Conservation (phyloP, 2,797 vertebrate genomes). For the Phoebastria nigripes region DNA sequence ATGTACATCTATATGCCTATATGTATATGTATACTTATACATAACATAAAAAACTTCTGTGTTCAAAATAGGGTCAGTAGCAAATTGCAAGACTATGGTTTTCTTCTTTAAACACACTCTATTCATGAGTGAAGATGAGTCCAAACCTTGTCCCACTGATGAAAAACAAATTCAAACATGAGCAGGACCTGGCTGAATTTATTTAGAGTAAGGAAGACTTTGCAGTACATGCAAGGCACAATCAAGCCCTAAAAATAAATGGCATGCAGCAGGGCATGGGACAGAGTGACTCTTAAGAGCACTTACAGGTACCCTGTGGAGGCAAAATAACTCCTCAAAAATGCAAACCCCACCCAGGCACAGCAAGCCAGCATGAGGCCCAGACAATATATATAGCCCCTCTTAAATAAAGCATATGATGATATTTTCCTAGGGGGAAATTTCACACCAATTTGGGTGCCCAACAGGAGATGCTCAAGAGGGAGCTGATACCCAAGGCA, state of each 20-base stretch:
- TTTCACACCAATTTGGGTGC: not conserved
- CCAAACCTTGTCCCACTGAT: not conserved
- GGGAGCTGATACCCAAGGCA: not conserved
- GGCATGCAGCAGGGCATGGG: not conserved
- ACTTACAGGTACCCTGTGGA: not conserved
- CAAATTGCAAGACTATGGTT: not conserved
- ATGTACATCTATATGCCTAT: not conserved
- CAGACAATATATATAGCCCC: not conserved
- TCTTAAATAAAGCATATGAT: not conserved
- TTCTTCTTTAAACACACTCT: not conserved
- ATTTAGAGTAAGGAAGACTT: conserved; percentile 1
- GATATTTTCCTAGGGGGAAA: not conserved
- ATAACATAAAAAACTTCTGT: not conserved
- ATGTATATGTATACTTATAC: not conserved
- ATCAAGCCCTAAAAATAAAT: not conserved
- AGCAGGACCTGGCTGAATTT: not conserved
- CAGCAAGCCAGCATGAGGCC: not conserved
- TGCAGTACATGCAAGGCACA: conserved; percentile 8
- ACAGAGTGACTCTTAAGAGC: not conserved
- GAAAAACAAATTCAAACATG: not conserved
- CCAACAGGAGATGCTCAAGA: not conserved
- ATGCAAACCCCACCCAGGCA: not conserved
- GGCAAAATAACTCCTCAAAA: not conserved
- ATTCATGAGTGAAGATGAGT: not conserved
- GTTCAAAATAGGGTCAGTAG: not conserved